Evolutionary conservation across 1,140 invertebrate genomes (phyloP).

Genomic region (Apis florea): DNA sequence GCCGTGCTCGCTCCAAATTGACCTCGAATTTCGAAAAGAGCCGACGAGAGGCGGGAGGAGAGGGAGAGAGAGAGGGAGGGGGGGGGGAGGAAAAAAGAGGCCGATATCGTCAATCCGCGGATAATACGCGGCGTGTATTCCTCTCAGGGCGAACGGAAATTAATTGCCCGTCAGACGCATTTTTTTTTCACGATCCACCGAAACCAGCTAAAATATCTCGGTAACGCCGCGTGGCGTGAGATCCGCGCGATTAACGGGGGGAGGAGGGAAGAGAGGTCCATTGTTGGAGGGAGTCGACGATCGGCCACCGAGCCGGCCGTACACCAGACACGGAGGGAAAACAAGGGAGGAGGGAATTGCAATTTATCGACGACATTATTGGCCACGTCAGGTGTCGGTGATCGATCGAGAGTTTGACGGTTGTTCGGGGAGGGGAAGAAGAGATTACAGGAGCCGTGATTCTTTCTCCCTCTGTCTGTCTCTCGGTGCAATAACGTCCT

Average conservation of each 20-base stretch:
- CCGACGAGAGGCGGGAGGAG: too few species aligned
- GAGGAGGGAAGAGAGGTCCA: not conserved
- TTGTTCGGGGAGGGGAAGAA: not conserved
- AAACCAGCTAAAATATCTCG: slow-evolving; percentile 54
- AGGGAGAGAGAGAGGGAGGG: not conserved
- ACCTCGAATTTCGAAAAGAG: slow-evolving; percentile 32
- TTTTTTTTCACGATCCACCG: slow-evolving; percentile 44
- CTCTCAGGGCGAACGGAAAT: slow-evolving; percentile 35
- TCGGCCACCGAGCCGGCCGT: too few species aligned
- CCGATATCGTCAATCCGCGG: not conserved
- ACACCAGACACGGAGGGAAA: too few species aligned
- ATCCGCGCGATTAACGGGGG: slow-evolving; percentile 46
- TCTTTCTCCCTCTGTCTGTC: not conserved
- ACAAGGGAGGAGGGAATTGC: not conserved
- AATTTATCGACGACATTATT: slow-evolving; percentile 23
- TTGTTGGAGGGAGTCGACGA: slow-evolving; percentile 1
- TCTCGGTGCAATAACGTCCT: not conserved
- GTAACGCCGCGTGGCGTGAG: slow-evolving; percentile 42
- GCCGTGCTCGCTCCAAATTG: not conserved
- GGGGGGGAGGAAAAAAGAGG: not conserved
- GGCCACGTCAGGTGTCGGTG: slow-evolving; percentile 15
- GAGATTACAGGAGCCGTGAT: not conserved
- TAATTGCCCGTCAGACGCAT: slow-evolving; percentile 46
- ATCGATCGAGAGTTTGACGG: not conserved
- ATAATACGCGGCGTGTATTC: too few species aligned